Evolutionary conservation across 1,140 invertebrate genomes (phyloP).

Genomic region (Colletes gigas): DNA sequence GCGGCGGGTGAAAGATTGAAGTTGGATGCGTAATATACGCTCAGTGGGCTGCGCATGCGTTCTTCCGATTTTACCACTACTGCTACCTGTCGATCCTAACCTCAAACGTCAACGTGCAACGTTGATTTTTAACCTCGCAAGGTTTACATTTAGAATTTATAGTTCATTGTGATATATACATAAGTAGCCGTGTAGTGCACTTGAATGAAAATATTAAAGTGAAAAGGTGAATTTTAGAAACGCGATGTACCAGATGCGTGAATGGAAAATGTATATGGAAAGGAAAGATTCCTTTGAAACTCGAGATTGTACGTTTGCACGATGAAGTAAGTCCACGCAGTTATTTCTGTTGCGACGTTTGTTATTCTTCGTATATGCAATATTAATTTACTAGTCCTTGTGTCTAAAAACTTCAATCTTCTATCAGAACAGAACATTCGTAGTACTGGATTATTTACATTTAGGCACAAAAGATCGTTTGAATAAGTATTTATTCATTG

Average conservation of each 20-base stretch:
- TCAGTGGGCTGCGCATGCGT: conserved; percentile 67
- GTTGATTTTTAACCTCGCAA: conserved; percentile 60
- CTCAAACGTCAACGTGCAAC: conserved; percentile 73
- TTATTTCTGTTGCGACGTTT: conserved; percentile 34
- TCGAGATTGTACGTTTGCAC: conserved; percentile 32
- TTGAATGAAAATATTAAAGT: conserved; percentile 6
- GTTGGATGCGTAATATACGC: conserved; percentile 31
- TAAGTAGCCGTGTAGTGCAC: not conserved
- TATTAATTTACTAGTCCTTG: not conserved
- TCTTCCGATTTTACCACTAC: conserved; percentile 36
- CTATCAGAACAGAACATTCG: not conserved
- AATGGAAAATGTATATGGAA: conserved; percentile 30
- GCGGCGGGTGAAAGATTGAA: conserved; percentile 41
- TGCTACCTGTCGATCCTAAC: conserved; percentile 78
- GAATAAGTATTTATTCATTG: not conserved
- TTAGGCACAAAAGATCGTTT: not conserved
- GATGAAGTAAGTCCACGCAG: conserved; percentile 54
- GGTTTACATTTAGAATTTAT: conserved; percentile 37
- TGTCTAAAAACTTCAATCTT: not conserved
- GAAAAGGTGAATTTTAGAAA: not conserved
- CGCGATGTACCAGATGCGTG: conserved; percentile 23
- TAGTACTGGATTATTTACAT: not conserved
- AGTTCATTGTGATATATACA: conserved; percentile 3
- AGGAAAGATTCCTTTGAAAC: conserved; percentile 38
- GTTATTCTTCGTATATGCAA: not conserved